Evolutionary conservation across 1,140 invertebrate genomes (phyloP), one percentile per base, ranked within the genome.

Genomic region (Meloidogyne hapla): DNA sequence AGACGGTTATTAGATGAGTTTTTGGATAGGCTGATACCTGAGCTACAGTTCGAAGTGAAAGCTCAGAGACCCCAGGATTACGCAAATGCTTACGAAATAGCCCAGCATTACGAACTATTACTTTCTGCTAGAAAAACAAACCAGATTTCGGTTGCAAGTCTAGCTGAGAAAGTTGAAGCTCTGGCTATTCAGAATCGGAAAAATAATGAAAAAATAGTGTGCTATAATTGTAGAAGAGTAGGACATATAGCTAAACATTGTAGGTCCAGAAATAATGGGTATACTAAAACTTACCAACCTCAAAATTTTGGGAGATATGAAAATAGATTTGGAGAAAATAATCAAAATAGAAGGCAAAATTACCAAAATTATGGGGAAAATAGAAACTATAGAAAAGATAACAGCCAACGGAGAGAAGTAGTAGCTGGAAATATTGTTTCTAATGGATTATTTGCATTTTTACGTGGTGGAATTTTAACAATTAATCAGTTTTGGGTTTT

Each of bases 1-100:
- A 68, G 45, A 26, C 21, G 66, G 5, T 9, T 68, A 6, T 9
- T 68, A 42, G 66, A 68, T 18, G 66, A 68, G 10, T 68, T 68
- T 68, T 26, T 68, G 23, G 66, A 68, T 10, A 33, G 66, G 21
- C 25, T 68, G 0, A 26, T 42, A n/a, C 66, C 66, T 23, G 66
- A 68, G 18, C 10, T 68, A 10, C 66, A 68, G 26, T 68, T 68
- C 45, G 66, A 68, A 21, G 66, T 68, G 9, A 68, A 68, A 21
- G 66, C 66, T 9, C 33, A 42, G 21, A 25, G 66, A 10, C 66
- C 66, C 5, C 8, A 5, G 3, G 25, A 68, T 68, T 68, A 68
- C 10, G 38, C 66, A 5, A 18, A 21, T 0, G 66, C 66, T 10
- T 68, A 68, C 45, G 33, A 33, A 33, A 33, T 33, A 33, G 33